phyloP scores from a whole-genome alignment of 2,113 vertebrate genomes.

The Sardina pilchardus region DNA sequence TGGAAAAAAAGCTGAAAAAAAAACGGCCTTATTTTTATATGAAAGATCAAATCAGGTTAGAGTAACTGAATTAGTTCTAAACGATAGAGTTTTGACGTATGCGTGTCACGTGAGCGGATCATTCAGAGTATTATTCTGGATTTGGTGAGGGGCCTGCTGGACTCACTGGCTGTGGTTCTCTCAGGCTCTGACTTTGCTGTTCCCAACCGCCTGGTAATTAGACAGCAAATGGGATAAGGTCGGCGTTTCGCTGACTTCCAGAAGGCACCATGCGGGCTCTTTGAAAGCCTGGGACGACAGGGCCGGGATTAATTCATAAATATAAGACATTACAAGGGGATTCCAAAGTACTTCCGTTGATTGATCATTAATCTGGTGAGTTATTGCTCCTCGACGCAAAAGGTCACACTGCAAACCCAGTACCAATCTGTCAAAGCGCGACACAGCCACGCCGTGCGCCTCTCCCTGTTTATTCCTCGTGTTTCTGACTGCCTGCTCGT shows the following conservation, averaged over 20 bases:
- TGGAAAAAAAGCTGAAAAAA: slow-evolving; percentile 5
- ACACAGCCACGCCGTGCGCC: slow-evolving; percentile 36
- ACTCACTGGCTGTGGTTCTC: slow-evolving; percentile 41
- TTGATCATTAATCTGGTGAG: slow-evolving; percentile 83
- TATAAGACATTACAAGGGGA: slow-evolving; percentile 61
- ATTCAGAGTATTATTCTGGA: slow-evolving; percentile 61
- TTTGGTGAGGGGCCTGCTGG: slow-evolving; percentile 50
- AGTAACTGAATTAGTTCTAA: slow-evolving; percentile 47
- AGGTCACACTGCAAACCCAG: slow-evolving; percentile 77
- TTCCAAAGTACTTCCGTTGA: slow-evolving; percentile 67
- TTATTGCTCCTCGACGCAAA: slow-evolving; percentile 76
- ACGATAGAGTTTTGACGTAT: slow-evolving; percentile 59
- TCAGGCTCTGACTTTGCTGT: slow-evolving; percentile 53
- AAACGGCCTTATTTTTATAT: background rate
- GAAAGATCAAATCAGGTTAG: background rate
- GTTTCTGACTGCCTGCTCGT: slow-evolving; percentile 28
- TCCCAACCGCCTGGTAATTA: slow-evolving; percentile 41
- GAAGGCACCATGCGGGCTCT: slow-evolving; percentile 40
- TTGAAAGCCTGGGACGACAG: slow-evolving; percentile 47
- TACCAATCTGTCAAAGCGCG: slow-evolving; percentile 74
- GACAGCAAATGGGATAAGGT: slow-evolving; percentile 42
- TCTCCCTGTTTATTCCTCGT: slow-evolving; percentile 55
- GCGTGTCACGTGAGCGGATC: slow-evolving; percentile 60
- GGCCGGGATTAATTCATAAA: slow-evolving; percentile 55
- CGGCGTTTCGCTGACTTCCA: slow-evolving; percentile 37